Percentiles rank a stretch among this genome's conserved stretches.
Evolutionary conservation across 37 sponge, comb jelly and placozoan genomes (phyloP).

Genomic region (Chondrilla cf. caribensis): DNA sequence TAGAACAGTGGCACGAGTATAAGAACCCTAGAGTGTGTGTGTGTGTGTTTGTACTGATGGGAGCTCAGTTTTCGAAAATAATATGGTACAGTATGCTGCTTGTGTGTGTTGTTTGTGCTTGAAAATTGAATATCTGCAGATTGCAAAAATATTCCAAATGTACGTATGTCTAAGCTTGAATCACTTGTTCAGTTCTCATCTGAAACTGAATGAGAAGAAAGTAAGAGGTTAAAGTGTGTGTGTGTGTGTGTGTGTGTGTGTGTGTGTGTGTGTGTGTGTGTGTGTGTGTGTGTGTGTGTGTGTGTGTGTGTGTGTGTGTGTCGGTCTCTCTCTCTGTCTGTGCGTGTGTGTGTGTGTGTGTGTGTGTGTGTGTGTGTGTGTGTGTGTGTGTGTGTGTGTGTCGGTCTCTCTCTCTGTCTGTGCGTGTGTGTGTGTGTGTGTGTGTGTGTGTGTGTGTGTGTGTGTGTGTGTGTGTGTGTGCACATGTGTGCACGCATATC

Average conservation of each 20-base stretch:
- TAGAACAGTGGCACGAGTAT: too few species aligned
- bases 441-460: neutral
- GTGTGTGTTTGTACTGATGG: too few species aligned
- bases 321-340: neutral
- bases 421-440: neutral
- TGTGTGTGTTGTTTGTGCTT: too few species aligned
- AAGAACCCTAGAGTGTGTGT: too few species aligned
- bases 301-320: neutral
- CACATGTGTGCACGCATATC: neutral
- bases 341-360: slow-evolving; percentile 20
- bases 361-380: neutral
- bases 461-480: neutral
- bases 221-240: neutral
- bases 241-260: slow-evolving; percentile 28
- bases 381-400: slow-evolving; percentile 15
- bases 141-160: too few species aligned
- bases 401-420: neutral
- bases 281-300: slow-evolving; percentile 4
- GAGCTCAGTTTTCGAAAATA: too few species aligned
- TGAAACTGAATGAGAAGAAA: too few species aligned
- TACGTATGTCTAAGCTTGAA: too few species aligned
- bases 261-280: slow-evolving; percentile 25
- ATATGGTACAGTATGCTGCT: too few species aligned
- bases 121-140: too few species aligned
- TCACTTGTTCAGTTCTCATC: too few species aligned